Conservation (phyloP, 2,113 vertebrate species). For the Cavia aperea region DNA sequence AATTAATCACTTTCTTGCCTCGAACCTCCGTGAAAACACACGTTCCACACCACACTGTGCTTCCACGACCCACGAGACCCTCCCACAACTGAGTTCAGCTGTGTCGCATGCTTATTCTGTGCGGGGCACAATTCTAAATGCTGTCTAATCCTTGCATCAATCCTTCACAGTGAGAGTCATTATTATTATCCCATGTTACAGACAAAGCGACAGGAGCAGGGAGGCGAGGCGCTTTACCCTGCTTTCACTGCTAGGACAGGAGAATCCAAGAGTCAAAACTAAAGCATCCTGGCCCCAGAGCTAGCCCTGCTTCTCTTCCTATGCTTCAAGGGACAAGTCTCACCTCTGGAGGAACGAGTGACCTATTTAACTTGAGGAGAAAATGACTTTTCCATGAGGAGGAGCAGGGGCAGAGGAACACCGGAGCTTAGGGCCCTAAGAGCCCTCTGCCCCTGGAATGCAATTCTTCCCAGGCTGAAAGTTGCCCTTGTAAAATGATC, state of each 20-base stretch:
- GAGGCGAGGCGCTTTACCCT: not conserved
- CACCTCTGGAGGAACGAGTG: not conserved
- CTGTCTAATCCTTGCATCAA: not conserved
- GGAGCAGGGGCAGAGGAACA: not conserved
- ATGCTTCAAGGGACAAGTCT: not conserved
- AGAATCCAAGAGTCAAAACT: not conserved
- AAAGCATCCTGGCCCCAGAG: not conserved
- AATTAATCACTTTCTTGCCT: not conserved
- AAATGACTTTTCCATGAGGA: not conserved
- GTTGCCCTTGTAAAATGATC: not conserved
- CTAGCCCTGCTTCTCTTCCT: not conserved
- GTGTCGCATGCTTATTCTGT: not conserved
- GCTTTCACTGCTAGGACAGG: not conserved
- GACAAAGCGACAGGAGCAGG: not conserved
- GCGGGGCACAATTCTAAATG: not conserved
- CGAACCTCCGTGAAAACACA: not conserved
- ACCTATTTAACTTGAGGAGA: not conserved
- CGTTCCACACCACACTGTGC: not conserved
- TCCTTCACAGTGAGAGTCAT: not conserved
- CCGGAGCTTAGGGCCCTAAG: not conserved
- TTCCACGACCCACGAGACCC: not conserved
- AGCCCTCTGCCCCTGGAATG: not conserved
- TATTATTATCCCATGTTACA: slow-evolving; percentile 10
- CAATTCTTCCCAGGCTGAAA: not conserved
- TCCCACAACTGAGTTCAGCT: not conserved